These are phyloP conservation scores for Orthonevra nobilis DNA, from an alignment of 2,888 invertebrate genomes.

Conservation along the genomic window DNA sequence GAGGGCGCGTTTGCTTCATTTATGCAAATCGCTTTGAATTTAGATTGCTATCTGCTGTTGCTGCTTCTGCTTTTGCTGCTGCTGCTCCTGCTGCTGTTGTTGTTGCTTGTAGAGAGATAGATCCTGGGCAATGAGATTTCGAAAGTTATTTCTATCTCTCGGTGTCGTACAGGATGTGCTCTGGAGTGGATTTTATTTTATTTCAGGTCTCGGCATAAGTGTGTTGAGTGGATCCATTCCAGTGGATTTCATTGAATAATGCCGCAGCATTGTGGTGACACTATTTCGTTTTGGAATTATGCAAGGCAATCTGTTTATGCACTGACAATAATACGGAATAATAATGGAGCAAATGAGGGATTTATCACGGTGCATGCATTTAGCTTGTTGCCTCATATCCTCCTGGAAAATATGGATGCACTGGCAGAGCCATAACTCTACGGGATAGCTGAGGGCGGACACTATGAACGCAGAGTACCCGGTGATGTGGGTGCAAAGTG, in stretches of 20 bases:
- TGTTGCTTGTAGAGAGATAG: not conserved
- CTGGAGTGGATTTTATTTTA: conserved; percentile 64
- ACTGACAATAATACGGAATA: conserved; percentile 54
- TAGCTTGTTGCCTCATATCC: no score
- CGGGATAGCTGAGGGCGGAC: no score
- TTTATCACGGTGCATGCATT: conserved; percentile 31
- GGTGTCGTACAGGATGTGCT: conserved; percentile 40
- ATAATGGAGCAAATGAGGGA: conserved; percentile 53
- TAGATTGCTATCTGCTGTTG: conserved; percentile 54
- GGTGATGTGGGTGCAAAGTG: no score
- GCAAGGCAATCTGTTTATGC: conserved; percentile 63
- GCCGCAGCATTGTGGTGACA: conserved; percentile 61
- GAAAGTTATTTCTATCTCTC: conserved; percentile 35
- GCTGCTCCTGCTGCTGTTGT: not conserved
- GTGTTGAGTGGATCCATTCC: conserved; percentile 61
- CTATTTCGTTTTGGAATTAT: conserved; percentile 35
- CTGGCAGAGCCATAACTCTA: no score
- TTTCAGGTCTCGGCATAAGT: conserved; percentile 40
- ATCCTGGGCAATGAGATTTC: no score
- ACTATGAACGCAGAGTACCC: no score
- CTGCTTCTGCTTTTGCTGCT: conserved; percentile 3
- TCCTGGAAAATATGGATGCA: no score
- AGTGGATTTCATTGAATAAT: conserved; percentile 68
- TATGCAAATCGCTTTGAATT: conserved; percentile 69
- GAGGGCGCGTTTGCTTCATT: conserved; percentile 50